Conservation (phyloP, 2,797 vertebrate genomes). For the Sitta carolinensis region DNA sequence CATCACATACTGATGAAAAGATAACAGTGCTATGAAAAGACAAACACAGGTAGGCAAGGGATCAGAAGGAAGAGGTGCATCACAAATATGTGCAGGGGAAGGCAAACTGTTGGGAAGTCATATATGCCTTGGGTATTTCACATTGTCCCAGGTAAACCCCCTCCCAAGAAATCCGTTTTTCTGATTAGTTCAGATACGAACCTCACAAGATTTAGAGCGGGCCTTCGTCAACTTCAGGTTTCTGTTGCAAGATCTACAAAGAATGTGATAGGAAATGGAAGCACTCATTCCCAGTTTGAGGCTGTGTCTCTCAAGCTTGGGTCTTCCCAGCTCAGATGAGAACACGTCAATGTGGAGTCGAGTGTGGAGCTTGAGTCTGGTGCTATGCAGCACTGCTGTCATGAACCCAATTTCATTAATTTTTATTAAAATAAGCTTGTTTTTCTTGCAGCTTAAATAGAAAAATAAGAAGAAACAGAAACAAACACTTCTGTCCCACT, state of each 20-base stretch:
- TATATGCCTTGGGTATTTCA: not conserved
- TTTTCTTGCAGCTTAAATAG: not conserved
- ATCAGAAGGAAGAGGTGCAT: not conserved
- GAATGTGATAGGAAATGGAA: not conserved
- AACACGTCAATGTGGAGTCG: fast-evolving
- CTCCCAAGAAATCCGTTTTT: not conserved
- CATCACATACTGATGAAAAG: not conserved
- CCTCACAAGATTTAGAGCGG: not conserved
- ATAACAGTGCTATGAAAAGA: not conserved
- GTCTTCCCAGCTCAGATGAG: not conserved
- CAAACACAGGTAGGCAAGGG: not conserved
- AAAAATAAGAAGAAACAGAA: not conserved
- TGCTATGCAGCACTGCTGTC: not conserved
- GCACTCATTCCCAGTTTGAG: not conserved
- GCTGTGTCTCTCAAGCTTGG: not conserved
- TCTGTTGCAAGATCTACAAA: not conserved
- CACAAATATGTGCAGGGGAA: not conserved
- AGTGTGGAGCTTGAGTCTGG: not conserved
- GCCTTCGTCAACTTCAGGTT: not conserved
- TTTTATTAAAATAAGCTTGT: not conserved
- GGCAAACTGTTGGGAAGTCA: not conserved
- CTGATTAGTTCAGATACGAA: not conserved
- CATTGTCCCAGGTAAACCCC: not conserved
- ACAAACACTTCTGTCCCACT: not conserved
- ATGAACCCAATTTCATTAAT: not conserved